Base-by-base conservation (phyloP, 2,113 vertebrate species). In the Notechis scutatus region DNA sequence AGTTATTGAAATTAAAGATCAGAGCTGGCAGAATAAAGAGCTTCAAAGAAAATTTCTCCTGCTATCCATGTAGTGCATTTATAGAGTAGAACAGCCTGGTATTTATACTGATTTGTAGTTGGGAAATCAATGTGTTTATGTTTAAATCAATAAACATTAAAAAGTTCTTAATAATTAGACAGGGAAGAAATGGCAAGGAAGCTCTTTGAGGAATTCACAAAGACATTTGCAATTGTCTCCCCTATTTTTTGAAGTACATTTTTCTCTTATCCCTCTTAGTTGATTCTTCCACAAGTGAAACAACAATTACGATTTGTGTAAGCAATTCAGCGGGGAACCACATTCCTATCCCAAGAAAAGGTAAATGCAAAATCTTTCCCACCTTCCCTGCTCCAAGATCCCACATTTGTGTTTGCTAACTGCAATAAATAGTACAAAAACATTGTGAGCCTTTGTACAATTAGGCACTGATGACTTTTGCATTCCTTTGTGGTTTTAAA, bases 401-500 rank as follows among this genome's bases (percentile, higher is more conserved):
- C 42, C 21, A 42, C 26, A 69, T 14, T n/a, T 69, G 47, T 54
- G 29, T n/a, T 57, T 42, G 55, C 10, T 45, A 55, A 89, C 20
- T 89, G 54, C 55, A 56, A 5, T 42, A 57, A 89, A 56, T 26
- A 57, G 54, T 39, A 57, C n/a, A 89, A 56, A 59, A 55, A 89
- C 4, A 11, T 56, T 24, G 34, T 57, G 20, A 39, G 54, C 55
- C 18, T 52, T 29, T 52, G 26, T 50, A 47, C 85, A 87, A 50
- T 26, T 26, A 87, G 47, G 6, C 6, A 3, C 34, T 45, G 34
- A 59, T 42, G 93, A 23, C 91, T 93, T 7, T 91, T 91, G 91
- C 4, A 52, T 89, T 90, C 91, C 74, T 94, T 94, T 94, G 89
- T 39, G 88, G 52, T 90, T 94, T 95, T 92, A 93, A 95, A 94